Conservation (phyloP, 2,797 vertebrate genomes). For the Melanotaenia parkinsoni region DNA sequence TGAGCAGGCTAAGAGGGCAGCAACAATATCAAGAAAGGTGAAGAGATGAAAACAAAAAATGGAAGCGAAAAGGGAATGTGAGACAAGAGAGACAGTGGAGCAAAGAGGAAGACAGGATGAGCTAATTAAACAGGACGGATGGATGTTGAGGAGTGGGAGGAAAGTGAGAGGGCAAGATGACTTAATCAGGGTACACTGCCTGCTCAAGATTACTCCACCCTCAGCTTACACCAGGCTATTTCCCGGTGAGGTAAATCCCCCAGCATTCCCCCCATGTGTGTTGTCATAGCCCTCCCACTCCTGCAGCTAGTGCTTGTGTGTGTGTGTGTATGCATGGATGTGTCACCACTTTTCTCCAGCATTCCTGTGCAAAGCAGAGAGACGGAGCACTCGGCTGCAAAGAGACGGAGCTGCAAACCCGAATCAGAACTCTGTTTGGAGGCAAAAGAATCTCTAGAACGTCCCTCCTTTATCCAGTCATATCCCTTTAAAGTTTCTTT, state of each 20-base stretch:
- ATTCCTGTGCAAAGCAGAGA: slow-evolving; percentile 73
- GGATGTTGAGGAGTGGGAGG: slow-evolving; percentile 42
- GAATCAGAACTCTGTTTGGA: slow-evolving; percentile 10
- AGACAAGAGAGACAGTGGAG: slow-evolving; percentile 24
- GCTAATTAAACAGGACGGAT: slow-evolving; percentile 60
- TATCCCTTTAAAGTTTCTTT: slow-evolving; percentile 2
- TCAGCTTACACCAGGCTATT: slow-evolving; percentile 34
- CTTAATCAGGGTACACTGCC: slow-evolving; percentile 67
- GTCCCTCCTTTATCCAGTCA: background rate
- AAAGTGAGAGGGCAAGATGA: slow-evolving; percentile 62
- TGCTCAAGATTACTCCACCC: slow-evolving; percentile 64
- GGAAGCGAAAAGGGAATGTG: slow-evolving; percentile 7
- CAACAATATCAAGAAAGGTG: background rate
- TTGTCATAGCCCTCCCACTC: slow-evolving; percentile 77
- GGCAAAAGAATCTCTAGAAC: slow-evolving; percentile 10
- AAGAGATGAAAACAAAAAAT: slow-evolving; percentile 5
- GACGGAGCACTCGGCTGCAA: slow-evolving; percentile 62
- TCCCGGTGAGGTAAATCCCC: slow-evolving; percentile 76
- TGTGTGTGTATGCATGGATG: slow-evolving; percentile 45
- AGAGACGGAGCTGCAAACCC: slow-evolving; percentile 39
- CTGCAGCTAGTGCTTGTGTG: slow-evolving; percentile 44
- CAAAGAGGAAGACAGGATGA: slow-evolving; percentile 49
- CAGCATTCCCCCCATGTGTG: slow-evolving; percentile 58
- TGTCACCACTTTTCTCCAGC: slow-evolving; percentile 76
- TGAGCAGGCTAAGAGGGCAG: slow-evolving; percentile 13